These are phyloP conservation scores for Lepilemur ruficaudatus DNA, from an alignment of 2,797 vertebrate genomes.

Conservation along the genomic window DNA sequence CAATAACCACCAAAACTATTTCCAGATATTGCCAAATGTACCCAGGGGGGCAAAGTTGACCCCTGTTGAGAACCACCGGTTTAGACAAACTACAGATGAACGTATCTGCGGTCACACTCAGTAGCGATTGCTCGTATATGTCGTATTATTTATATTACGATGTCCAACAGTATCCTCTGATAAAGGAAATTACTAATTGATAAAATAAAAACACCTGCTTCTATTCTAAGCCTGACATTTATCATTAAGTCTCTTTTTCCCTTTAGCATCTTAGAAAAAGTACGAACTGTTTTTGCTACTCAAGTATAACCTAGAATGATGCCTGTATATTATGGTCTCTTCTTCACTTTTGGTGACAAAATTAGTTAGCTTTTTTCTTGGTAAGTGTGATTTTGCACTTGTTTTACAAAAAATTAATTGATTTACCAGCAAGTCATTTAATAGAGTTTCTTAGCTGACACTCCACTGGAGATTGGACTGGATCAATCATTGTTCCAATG, in stretches of 20 bases:
- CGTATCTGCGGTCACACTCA: neutral
- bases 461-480: neutral
- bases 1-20: neutral
- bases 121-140: neutral
- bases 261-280: neutral
- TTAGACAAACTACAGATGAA: neutral
- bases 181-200: neutral
- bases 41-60: neutral
- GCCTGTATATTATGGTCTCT: neutral
- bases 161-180: neutral
- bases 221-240: neutral
- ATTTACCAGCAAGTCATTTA: neutral
- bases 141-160: neutral
- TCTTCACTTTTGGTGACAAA: neutral
- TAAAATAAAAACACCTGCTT: neutral
- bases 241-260: neutral
- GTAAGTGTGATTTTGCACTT: neutral
- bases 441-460: neutral
- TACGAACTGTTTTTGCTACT: neutral
- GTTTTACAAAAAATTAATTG: constrained; percentile 10
- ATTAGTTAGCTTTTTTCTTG: neutral
- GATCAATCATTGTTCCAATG: neutral
- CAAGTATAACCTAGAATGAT: neutral
- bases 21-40: neutral
- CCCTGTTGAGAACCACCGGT: neutral